Evolutionary conservation across 92 coral and sea anemone genomes (phyloP).

Genomic region (Palythoa grandis): DNA sequence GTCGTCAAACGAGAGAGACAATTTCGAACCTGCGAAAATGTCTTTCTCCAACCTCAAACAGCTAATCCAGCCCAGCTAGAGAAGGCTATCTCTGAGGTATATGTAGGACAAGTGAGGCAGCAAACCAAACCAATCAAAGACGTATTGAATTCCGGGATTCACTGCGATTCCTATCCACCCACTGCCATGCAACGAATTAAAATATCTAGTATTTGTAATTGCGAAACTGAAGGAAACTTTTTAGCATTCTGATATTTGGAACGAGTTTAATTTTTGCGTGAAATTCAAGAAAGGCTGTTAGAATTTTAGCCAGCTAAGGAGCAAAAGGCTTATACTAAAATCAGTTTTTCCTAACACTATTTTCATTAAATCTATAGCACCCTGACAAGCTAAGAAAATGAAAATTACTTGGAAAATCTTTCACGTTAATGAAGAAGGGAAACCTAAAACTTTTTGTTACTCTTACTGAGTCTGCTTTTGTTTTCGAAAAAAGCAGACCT

Average conservation of each 20-base stretch:
- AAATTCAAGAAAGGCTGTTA: background rate
- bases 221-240: background rate
- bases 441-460: slow-evolving; percentile 10
- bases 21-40: slow-evolving; percentile 34
- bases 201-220: background rate
- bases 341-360: background rate
- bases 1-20: slow-evolving; percentile 2
- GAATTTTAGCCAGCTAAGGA: background rate
- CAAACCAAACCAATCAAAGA: background rate
- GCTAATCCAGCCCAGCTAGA: slow-evolving; percentile 12
- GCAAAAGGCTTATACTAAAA: too few species aligned
- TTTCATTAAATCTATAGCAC: background rate
- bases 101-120: background rate
- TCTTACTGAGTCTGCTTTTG: background rate
- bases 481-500: background rate
- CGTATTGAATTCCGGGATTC: background rate
- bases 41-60: background rate
- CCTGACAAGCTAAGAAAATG: background rate
- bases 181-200: background rate
- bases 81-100: background rate
- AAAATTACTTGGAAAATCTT: too few species aligned
- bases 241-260: background rate
- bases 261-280: background rate
- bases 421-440: background rate
- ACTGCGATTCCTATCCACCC: background rate